These are phyloP conservation scores for Protophormia terraenovae DNA, from an alignment of 2,888 invertebrate genomes.

Conservation along the genomic window DNA sequence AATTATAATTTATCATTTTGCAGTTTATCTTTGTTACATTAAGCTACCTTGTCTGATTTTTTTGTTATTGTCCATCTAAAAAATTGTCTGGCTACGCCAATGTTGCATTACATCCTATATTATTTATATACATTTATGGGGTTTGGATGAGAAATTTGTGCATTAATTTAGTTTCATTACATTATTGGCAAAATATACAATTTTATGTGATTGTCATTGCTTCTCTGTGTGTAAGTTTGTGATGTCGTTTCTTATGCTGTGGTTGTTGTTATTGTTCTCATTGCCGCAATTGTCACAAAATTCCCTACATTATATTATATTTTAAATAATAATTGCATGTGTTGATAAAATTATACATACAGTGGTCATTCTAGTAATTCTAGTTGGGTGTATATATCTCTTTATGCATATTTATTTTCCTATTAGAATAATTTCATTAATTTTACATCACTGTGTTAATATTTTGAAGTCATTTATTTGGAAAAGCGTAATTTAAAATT, in stretches of 20 bases:
- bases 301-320: slow-evolving; percentile 11
- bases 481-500: slow-evolving; percentile 42
- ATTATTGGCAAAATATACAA: slow-evolving; percentile 11
- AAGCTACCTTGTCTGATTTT: no score
- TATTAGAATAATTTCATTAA: not conserved
- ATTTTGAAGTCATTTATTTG: slow-evolving; percentile 2
- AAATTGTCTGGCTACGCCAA: no score
- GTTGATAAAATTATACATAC: slow-evolving; percentile 7
- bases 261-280: not conserved
- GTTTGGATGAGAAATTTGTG: not conserved
- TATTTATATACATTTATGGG: not conserved
- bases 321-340: slow-evolving; percentile 39
- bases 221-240: not conserved
- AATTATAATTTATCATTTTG: no score
- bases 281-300: slow-evolving; percentile 10
- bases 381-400: no score
- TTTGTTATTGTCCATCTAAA: no score
- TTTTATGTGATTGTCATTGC: not conserved
- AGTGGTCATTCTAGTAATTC: no score
- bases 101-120: no score
- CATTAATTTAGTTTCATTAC: slow-evolving; percentile 15
- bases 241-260: not conserved
- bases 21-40: no score
- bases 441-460: not conserved
- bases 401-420: no score